Evolutionary conservation across 2,113 vertebrate species (phyloP).

Genomic region (Callocephalon fimbriatum): DNA sequence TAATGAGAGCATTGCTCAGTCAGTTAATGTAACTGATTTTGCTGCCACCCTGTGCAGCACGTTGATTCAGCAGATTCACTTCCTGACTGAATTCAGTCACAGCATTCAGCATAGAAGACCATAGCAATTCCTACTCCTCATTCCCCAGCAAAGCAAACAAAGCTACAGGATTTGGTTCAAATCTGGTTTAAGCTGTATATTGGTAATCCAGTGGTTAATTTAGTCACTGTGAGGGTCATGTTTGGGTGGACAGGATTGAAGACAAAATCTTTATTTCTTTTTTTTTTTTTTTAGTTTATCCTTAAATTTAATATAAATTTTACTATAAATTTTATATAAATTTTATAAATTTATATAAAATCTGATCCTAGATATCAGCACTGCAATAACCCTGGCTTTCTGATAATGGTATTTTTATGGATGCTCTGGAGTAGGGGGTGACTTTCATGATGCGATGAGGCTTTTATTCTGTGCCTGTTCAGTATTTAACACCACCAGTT

Average conservation of each 20-base stretch:
- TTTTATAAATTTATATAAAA: neutral
- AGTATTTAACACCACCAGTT: neutral
- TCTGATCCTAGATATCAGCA: neutral
- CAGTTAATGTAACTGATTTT: neutral
- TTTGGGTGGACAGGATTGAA: neutral
- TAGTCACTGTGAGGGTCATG: neutral
- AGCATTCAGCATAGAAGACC: neutral
- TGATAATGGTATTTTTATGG: neutral
- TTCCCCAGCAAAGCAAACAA: neutral
- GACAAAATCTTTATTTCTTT: neutral
- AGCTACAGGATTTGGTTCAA: neutral
- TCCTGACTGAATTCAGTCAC: neutral
- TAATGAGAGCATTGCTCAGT: rapidly evolving
- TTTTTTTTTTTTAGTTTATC: neutral
- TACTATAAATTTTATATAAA: neutral
- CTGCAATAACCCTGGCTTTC: neutral
- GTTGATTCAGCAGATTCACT: neutral
- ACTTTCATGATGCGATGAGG: neutral
- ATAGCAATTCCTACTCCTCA: neutral
- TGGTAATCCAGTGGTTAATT: neutral
- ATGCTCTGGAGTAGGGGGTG: neutral
- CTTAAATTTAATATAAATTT: neutral
- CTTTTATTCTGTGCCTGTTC: neutral
- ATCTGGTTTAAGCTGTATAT: neutral
- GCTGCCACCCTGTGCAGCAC: neutral